Evolutionary conservation across 2,113 vertebrate species (phyloP).

Genomic region (Bostrychus sinensis): DNA sequence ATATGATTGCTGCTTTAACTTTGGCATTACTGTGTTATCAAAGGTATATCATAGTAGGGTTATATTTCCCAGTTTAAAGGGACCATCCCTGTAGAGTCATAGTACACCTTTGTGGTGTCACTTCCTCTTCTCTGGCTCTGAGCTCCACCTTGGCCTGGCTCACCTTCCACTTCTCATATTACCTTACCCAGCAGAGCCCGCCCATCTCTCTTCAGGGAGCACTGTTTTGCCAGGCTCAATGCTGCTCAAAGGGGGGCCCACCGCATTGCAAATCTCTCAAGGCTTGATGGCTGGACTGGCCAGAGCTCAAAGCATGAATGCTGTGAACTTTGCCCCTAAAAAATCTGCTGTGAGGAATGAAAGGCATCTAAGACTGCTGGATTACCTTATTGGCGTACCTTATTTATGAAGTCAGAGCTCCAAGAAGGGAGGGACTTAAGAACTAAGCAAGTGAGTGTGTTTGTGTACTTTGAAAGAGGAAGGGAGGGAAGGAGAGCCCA

Average conservation of each 20-base stretch:
- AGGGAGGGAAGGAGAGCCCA: slow-evolving; percentile 79
- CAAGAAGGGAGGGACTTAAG: slow-evolving; percentile 72
- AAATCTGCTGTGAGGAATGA: slow-evolving; percentile 85
- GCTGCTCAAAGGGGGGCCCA: slow-evolving; percentile 27
- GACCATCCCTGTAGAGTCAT: slow-evolving; percentile 43
- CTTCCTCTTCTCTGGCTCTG: slow-evolving; percentile 63
- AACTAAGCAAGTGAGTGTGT: slow-evolving; percentile 33
- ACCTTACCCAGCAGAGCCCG: slow-evolving; percentile 43
- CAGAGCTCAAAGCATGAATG: slow-evolving; percentile 74
- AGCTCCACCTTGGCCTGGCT: slow-evolving; percentile 62
- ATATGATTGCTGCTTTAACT: neutral
- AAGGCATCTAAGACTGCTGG: slow-evolving; percentile 80
- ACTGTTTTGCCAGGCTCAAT: slow-evolving; percentile 38
- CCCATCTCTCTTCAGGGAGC: slow-evolving; percentile 44
- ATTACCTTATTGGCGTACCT: slow-evolving; percentile 68
- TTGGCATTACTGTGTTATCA: neutral
- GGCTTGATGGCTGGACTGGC: slow-evolving; percentile 14
- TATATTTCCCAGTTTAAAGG: slow-evolving; percentile 29
- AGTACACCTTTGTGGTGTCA: slow-evolving; percentile 64
- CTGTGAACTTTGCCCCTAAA: slow-evolving; percentile 79
- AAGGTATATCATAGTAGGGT: neutral
- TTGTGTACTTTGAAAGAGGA: slow-evolving; percentile 80
- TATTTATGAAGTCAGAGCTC: slow-evolving; percentile 77
- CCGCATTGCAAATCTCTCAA: slow-evolving; percentile 22
- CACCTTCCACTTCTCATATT: slow-evolving; percentile 72